These are phyloP conservation scores for Cataglyphis altisquamis DNA, from an alignment of 2,888 invertebrate species.

Conservation along the genomic window DNA sequence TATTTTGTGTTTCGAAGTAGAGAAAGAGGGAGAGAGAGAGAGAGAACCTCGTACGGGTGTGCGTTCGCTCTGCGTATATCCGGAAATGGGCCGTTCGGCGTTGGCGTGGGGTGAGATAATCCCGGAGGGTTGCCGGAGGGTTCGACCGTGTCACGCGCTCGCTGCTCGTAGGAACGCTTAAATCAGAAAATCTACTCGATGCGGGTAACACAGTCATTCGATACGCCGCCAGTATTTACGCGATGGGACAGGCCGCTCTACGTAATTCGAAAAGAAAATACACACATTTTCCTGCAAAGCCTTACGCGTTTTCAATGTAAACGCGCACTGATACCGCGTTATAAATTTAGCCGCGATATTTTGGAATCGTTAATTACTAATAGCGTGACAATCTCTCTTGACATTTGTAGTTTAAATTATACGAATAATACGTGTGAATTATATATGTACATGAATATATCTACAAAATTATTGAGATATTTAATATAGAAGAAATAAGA, in stretches of 20 bases:
- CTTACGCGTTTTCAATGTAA: slow-evolving; percentile 14
- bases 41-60: slow-evolving; percentile 40
- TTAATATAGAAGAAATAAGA: not conserved
- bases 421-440: not conserved
- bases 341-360: slow-evolving; percentile 2
- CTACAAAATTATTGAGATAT: not conserved
- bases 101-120: slow-evolving; percentile 71
- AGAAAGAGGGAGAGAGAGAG: slow-evolving; percentile 14
- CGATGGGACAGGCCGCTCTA: not conserved
- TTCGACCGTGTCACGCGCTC: slow-evolving; percentile 65
- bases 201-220: slow-evolving; percentile 58
- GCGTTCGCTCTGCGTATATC: slow-evolving; percentile 62
- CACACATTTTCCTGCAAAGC: not conserved
- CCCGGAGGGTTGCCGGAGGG: slow-evolving; percentile 72
- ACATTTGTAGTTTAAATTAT: slow-evolving; percentile 11
- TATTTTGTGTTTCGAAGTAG: slow-evolving; percentile 36
- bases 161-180: slow-evolving; percentile 56
- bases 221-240: slow-evolving; percentile 44
- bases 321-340: not conserved
- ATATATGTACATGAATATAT: not conserved
- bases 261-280: slow-evolving; percentile 49
- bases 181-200: slow-evolving; percentile 64
- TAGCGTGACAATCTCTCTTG: not conserved
- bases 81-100: slow-evolving; percentile 68
- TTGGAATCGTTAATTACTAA: not conserved